phyloP scores from a whole-genome alignment of 1,140 invertebrate genomes.

The Drosophila willistoni region DNA sequence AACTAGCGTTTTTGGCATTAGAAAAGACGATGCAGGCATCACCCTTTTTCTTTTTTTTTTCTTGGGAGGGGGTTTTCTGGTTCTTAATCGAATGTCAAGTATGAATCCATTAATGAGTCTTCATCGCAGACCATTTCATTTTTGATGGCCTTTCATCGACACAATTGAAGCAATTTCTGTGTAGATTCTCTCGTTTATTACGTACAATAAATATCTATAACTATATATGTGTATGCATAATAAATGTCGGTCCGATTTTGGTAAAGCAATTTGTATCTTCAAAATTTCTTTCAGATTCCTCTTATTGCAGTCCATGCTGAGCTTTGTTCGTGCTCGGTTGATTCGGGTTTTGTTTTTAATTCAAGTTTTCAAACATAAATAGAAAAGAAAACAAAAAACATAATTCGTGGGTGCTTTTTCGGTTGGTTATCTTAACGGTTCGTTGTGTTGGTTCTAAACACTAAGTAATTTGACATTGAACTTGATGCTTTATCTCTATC shows the following conservation, averaged over 20 bases:
- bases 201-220: conserved; percentile 20
- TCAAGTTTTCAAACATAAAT: conserved; percentile 28
- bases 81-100: conserved; percentile 75
- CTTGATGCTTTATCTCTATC: conserved; percentile 55
- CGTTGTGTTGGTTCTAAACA: neutral
- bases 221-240: conserved; percentile 50
- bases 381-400: conserved; percentile 11
- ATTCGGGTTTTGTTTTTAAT: conserved; percentile 28
- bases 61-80: conserved; percentile 27
- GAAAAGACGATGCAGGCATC: conserved; percentile 24
- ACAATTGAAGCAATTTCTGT: conserved; percentile 32
- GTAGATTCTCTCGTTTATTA: conserved; percentile 52
- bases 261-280: conserved; percentile 58
- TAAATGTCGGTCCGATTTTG: conserved; percentile 54
- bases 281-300: conserved; percentile 30
- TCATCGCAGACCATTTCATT: conserved; percentile 56
- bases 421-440: conserved; percentile 12
- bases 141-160: conserved; percentile 59
- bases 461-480: conserved; percentile 61
- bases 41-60: conserved; percentile 3
- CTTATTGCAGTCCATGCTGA: conserved; percentile 49
- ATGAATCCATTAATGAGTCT: conserved; percentile 72
- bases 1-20: conserved; percentile 56
- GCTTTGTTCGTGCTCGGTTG: conserved; percentile 51
- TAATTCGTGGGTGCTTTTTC: conserved; percentile 13